Percentiles rank a stretch among this genome's conserved stretches.
These are phyloP conservation scores for Caenorhabditis sp. DNA, from an alignment of 2,888 invertebrate species.

Conservation along the genomic window DNA sequence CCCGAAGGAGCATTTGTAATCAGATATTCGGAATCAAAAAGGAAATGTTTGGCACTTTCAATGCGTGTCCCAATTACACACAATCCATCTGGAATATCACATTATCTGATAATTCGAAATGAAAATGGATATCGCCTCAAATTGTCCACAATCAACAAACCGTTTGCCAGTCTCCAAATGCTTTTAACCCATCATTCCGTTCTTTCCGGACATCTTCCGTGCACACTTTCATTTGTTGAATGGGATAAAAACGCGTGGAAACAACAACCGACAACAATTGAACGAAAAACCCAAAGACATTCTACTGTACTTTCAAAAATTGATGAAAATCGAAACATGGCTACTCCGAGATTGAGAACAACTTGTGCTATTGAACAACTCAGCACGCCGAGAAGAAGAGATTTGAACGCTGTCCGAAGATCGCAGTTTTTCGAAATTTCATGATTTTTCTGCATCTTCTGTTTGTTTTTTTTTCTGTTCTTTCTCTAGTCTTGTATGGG, in stretches of 20 bases:
- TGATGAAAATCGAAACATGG: constrained; percentile 36
- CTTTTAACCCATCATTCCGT: constrained; percentile 54
- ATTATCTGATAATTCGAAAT: constrained; percentile 50
- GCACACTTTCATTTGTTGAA: constrained; percentile 44
- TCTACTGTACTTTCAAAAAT: constrained; percentile 31
- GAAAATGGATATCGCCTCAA: constrained; percentile 49
- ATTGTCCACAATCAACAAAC: constrained; percentile 30
- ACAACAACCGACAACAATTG: constrained; percentile 13
- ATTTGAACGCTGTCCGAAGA: constrained; percentile 29
- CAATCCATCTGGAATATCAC: constrained; percentile 45
- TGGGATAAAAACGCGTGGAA: constrained; percentile 49
- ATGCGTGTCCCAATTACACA: constrained; percentile 45
- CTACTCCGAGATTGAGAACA: constrained; percentile 3
- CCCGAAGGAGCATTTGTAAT: constrained; percentile 54
- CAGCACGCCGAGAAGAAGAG: constrained; percentile 30
- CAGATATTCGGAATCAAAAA: constrained; percentile 44
- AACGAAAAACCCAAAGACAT: constrained; percentile 13
- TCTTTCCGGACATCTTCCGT: constrained; percentile 45
- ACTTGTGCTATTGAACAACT: constrained; percentile 16
- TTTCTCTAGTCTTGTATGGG: constrained; percentile 9
- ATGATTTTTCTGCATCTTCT: neutral
- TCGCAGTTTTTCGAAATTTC: constrained; percentile 33
- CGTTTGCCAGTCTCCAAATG: constrained; percentile 50
- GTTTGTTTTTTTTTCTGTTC: neutral
- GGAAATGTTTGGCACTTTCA: constrained; percentile 44